Evolutionary conservation across 2,888 invertebrate species (phyloP).

Genomic region (Chymomyza amoena): DNA sequence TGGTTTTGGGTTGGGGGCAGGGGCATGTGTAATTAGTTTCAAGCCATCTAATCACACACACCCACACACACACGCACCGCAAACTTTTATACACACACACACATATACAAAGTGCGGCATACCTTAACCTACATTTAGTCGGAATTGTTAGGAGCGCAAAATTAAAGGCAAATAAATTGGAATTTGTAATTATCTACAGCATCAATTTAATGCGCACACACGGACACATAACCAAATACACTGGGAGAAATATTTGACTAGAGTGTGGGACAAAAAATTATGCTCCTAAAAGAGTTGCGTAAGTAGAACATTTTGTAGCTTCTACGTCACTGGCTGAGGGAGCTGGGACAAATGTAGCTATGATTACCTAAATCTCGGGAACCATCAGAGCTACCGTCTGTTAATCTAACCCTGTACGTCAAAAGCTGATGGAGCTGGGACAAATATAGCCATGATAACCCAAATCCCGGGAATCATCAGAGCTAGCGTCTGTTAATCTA

Average conservation of each 20-base stretch:
- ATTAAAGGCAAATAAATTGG: conserved; percentile 19
- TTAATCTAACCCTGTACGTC: too few species aligned
- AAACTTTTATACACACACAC: conserved; percentile 1
- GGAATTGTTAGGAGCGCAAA: neutral
- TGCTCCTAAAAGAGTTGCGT: too few species aligned
- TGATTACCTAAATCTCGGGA: too few species aligned
- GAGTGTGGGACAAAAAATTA: neutral
- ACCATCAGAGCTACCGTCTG: too few species aligned
- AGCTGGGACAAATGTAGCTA: too few species aligned
- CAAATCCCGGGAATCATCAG: too few species aligned
- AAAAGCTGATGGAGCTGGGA: too few species aligned
- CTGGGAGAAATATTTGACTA: neutral
- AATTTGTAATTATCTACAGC: conserved; percentile 14
- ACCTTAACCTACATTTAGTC: neutral
- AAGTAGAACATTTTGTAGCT: too few species aligned
- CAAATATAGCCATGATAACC: too few species aligned
- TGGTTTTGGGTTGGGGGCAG: neutral
- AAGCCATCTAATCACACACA: conserved; percentile 9
- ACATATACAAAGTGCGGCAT: conserved; percentile 6
- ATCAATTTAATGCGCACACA: neutral
- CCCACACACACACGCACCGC: conserved; percentile 3
- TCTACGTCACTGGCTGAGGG: too few species aligned
- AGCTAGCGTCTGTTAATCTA: too few species aligned
- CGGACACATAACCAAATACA: neutral
- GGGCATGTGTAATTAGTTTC: conserved; percentile 26